Conservation (phyloP, 1,140 invertebrate genomes). For the Apocrypta bakeri region DNA sequence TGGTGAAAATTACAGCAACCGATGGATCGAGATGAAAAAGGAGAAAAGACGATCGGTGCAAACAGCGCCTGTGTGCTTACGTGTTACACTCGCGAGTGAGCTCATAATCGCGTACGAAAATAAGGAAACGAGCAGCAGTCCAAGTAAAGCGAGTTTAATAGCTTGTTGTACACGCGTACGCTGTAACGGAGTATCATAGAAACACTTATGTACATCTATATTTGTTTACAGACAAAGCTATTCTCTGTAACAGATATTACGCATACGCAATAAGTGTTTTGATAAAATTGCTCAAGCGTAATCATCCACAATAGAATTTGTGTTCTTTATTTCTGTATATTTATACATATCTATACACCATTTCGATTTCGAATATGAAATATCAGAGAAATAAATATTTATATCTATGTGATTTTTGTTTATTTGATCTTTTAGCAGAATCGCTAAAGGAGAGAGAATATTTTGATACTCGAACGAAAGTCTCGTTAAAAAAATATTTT, state of each 20-base stretch:
- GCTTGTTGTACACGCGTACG: not conserved
- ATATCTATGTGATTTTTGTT: constrained; percentile 28
- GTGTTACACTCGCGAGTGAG: constrained; percentile 3
- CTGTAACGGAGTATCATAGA: not conserved
- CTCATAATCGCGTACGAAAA: constrained; percentile 8
- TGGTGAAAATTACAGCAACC: not conserved
- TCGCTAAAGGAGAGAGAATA: constrained; percentile 1
- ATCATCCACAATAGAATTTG: no score
- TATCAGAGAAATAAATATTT: no score
- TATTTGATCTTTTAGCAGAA: constrained; percentile 35
- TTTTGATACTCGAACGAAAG: not conserved
- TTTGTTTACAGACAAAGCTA: not conserved
- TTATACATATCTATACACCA: no score
- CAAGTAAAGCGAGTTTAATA: not conserved
- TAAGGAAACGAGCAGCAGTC: constrained; percentile 4
- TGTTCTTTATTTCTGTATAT: no score
- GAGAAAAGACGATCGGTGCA: not conserved
- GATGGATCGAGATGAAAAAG: not conserved
- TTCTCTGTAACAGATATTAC: not conserved
- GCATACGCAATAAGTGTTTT: not conserved
- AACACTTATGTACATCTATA: not conserved
- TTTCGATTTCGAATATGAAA: not conserved
- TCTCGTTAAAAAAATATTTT: not conserved
- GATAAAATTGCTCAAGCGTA: no score
- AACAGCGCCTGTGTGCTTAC: not conserved